Evolutionary conservation across 2,113 vertebrate genomes (phyloP), one percentile per base, ranked within the genome.

Genomic region (Rhea pennata): DNA sequence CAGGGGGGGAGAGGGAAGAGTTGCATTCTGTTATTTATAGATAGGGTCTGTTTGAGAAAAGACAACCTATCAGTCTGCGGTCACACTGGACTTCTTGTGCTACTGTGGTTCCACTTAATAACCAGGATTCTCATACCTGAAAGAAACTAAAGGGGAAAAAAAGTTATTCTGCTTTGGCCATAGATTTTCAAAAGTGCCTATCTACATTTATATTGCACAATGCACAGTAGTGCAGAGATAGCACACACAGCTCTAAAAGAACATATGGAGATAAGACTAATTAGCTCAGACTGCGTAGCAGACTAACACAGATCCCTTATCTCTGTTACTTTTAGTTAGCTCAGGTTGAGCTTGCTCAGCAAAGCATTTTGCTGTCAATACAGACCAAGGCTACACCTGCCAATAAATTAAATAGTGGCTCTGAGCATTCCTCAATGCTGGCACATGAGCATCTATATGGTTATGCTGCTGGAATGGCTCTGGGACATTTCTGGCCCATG

Each of bases 281-380:
- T 87, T 90, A 92, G 89, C 58, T 90, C 78, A 94, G 74, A 76
- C 91, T 87, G 33, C 10, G 84, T 87, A 90, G 77, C 81, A 94
- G 91, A 95, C 70, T 91, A 66, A 87, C 36, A 44, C 48, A 62
- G 66, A 39, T 7, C 62, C 70, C 87, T 97, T 95, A 92, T 92
- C 93, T 89, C 53, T 87, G 74, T 89, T 96, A 92, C 84, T 97
- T 97, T 95, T 65, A 93, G 77, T 91, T 76, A 95, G 62, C 66
- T 95, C 74, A 56, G 56, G 73, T 33, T 84, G 15, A 89, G 39
- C 81, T 93, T 92, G 84, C 73, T 93, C 81, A 96, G 89, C 89
- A 39, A 50, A 73, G 33, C 56, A 44, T 84, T 93, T n/a, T 71
- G 56, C 29, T 78, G n/a, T 36, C 87, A 91, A 51, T 39, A 90